These are phyloP conservation scores for Seriola rivoliana DNA, from an alignment of 2,113 vertebrate genomes.

Conservation along the genomic window DNA sequence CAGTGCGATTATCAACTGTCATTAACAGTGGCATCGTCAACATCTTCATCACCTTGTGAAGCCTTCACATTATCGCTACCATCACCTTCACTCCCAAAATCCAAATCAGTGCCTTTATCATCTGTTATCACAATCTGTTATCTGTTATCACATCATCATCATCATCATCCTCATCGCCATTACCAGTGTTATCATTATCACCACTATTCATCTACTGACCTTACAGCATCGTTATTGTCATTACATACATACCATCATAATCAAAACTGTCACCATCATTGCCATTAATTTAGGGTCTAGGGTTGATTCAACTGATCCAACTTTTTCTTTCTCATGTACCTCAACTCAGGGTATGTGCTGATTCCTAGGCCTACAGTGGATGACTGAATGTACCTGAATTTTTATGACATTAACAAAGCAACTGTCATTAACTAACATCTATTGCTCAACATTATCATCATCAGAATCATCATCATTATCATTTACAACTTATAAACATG, in stretches of 20 bases:
- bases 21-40: background rate
- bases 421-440: background rate
- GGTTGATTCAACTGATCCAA: background rate
- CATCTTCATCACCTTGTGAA: background rate
- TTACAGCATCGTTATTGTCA: background rate
- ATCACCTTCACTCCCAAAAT: background rate
- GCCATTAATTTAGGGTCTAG: background rate
- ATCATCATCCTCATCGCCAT: background rate
- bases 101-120: background rate
- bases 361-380: background rate
- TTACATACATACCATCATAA: background rate
- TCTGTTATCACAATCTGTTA: background rate
- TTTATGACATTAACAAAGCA: background rate
- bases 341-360: background rate
- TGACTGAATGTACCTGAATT: background rate
- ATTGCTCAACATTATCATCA: constrained; percentile 1
- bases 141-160: background rate
- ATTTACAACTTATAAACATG: background rate
- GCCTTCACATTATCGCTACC: background rate
- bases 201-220: too few species aligned
- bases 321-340: background rate
- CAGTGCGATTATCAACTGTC: background rate
- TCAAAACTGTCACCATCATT: background rate
- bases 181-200: background rate
- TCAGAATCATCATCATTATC: background rate